Base-by-base conservation (phyloP, 2,888 invertebrate species). In the Ganaspis brasiliensis region DNA sequence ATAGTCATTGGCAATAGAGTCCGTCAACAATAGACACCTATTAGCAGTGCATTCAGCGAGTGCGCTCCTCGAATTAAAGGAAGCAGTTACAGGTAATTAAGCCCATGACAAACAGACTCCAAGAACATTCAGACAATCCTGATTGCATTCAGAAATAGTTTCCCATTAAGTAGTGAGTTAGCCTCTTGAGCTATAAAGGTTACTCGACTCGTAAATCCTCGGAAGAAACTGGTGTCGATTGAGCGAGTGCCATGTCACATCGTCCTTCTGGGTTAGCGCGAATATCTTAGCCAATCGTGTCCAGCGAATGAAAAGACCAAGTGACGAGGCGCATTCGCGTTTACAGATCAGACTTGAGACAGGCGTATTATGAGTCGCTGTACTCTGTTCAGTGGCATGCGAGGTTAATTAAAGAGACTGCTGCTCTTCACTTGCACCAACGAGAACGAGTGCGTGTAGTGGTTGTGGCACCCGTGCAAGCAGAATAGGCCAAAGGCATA, bases 401-500 rank as follows among this genome's bases (percentile, higher is more conserved):
- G 82, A 81, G 86, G 83, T 89, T 89, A 89, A 89, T 89, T 89
- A 89, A 89, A 88, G 87, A 84, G 84, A 82, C 85, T 84, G 84
- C 83, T 81, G 79, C 84, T 61, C 70, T 77, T 76, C 67, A 77
- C 74, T 73, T 78, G 72, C 56, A 76, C 61, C 71, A 73, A 71
- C 59, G 72, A 45, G 70, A 6, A 37, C 8, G 16, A 9, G 35
- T 56, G 75, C 40, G 14, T 79, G 79, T 79, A 37, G 72, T 76
- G 59, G 77, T 37, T 19, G 35, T 78, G 76, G 75, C 74, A 73
- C 49, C 61, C 74, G 79, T 72, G 78, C 74, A 72, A 74, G 77
- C 59, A 59, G 67, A 67, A 72, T 75, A 77, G 76, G 73, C 74
- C 49, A 71, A 81, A 73, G 76, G 77, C 78, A 78, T 81, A 81